Evolutionary conservation across 2,797 vertebrate species (phyloP), one percentile per base, ranked within the genome.

Genomic region (Muscicapa striata): DNA sequence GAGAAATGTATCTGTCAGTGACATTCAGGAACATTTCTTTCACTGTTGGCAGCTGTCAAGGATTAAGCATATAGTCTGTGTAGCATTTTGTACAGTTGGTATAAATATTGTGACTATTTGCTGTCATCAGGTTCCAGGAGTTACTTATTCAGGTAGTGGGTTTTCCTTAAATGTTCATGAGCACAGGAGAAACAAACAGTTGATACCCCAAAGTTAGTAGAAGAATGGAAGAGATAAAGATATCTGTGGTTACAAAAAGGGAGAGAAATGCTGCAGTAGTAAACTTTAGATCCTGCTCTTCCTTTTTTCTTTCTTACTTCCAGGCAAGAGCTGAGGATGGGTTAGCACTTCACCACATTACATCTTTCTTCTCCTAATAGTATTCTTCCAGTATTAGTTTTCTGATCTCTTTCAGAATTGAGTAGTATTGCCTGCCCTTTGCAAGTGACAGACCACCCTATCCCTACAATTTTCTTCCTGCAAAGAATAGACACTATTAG

Each of bases 21-120:
- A 52, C 7, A 77, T 92, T 40, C 48, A 74, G 76, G 54, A 89
- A 89, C 67, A 34, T 93, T 95, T 70, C 36, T 82, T 89, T 84
- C 45, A 27, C 66, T 40, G 32, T 83, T 90, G 43, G 32, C 41
- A 80, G 73, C 51, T 94, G 58, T 59, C 66, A 67, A 90, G 85
- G 17, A 20, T 73, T 91, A 73, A 82, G 52, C 24, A 26, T 84
- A 22, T 57, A 8, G 4, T 88, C 83, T 85, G 6, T 64, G 13
- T 70, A 66, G 58, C 26, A 32, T 46, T 84, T 94, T 94, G 63
- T 77, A 45, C 38, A 91, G 7, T 58, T 48, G 13, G 32, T n/a
- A 30, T 75, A 82, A 84, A 66, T 93, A n/a, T 52, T 91, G 52
- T 74, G 54, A 38, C 55, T 94, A 9, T n/a, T 49, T 83, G 17